Evolutionary conservation across 2,113 vertebrate species (phyloP), one percentile per base, ranked within the genome.

Genomic region (Cyphomyrus plagiostoma): DNA sequence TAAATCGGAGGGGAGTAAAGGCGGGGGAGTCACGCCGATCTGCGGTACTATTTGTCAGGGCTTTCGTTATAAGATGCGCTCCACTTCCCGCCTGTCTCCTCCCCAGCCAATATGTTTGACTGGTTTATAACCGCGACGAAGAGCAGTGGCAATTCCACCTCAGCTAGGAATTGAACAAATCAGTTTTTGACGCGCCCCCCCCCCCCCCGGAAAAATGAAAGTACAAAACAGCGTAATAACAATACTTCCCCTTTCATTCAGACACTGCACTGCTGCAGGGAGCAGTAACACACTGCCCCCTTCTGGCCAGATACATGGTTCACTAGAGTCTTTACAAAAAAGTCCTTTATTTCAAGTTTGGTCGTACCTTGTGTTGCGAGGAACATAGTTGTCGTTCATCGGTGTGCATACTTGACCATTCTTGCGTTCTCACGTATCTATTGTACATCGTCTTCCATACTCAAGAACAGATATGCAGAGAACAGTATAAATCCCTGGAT

Each of bases 221-320:
- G 19, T 58, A 83, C 48, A 80, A 80, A 80, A 35, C 74, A 80
- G 26, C 39, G 49, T 11, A 21, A 10, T 85, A 70, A 50, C 39
- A 56, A 77, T 42, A 49, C 19, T 39, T 70, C 49, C 70, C 50
- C 23, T 46, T 58, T 70, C 26, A 62, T 49, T 88, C 53, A 42
- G 86, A 26, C 23, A 21, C 17, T 86, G 56, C 6, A 1, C 53
- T 23, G n/a, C 23, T 17, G 3, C 23, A 26, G 26, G 50, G 9
- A 49, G 82, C 66, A 89, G 88, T 56, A 53, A 88, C 58, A 82
- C 48, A 92, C 89, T 92, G 91, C 89, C 91, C 90, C 84, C 90
- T 82, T 8, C 26, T 89, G 91, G 86, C 52, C 52, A 50, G 52
- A 52, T 30, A 42, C 39, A 56, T 84, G 52, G 17, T 58, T 86